phyloP scores from a whole-genome alignment of 2,797 vertebrate species.

The Falco concolor region DNA sequence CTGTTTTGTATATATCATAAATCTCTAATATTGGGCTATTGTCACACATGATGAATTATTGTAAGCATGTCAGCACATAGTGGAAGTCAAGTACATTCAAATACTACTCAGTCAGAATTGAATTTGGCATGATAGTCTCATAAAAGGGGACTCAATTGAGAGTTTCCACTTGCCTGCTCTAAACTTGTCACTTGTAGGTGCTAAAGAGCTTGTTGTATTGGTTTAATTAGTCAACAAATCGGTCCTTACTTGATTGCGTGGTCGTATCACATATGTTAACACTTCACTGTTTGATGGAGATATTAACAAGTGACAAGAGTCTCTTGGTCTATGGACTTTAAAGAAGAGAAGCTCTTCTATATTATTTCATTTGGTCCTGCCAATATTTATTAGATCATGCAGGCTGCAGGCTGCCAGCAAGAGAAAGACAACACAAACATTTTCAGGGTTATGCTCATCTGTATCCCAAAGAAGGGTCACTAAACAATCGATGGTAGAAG shows the following conservation, averaged over 20 bases:
- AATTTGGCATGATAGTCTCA: slow-evolving; percentile 96
- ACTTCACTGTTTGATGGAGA: slow-evolving; percentile 88
- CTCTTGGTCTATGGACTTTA: slow-evolving; percentile 86
- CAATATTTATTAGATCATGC: slow-evolving; percentile 93
- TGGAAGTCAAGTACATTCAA: slow-evolving; percentile 96
- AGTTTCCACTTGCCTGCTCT: slow-evolving; percentile 92
- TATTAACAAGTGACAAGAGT: slow-evolving; percentile 86
- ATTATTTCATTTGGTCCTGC: slow-evolving; percentile 84
- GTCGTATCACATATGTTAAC: slow-evolving; percentile 90
- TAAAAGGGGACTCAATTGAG: slow-evolving; percentile 91
- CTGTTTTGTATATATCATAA: slow-evolving; percentile 83
- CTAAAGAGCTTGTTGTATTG: slow-evolving; percentile 88
- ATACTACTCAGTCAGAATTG: slow-evolving; percentile 98
- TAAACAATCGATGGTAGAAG: slow-evolving; percentile 77
- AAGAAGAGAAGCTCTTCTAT: slow-evolving; percentile 85
- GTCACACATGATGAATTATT: slow-evolving; percentile 90
- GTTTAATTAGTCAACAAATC: slow-evolving; percentile 96
- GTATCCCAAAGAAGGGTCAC: slow-evolving; percentile 79
- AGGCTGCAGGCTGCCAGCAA: slow-evolving; percentile 78
- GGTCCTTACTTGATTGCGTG: slow-evolving; percentile 83
- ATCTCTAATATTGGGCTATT: slow-evolving; percentile 85
- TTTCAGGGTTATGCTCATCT: slow-evolving; percentile 82
- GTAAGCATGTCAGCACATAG: slow-evolving; percentile 88
- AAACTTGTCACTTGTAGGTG: slow-evolving; percentile 90
- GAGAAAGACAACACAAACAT: slow-evolving; percentile 82